Percentiles rank a stretch among this genome's conserved stretches.
phyloP scores from a whole-genome alignment of 2,888 invertebrate species.

The Torymus texanus region DNA sequence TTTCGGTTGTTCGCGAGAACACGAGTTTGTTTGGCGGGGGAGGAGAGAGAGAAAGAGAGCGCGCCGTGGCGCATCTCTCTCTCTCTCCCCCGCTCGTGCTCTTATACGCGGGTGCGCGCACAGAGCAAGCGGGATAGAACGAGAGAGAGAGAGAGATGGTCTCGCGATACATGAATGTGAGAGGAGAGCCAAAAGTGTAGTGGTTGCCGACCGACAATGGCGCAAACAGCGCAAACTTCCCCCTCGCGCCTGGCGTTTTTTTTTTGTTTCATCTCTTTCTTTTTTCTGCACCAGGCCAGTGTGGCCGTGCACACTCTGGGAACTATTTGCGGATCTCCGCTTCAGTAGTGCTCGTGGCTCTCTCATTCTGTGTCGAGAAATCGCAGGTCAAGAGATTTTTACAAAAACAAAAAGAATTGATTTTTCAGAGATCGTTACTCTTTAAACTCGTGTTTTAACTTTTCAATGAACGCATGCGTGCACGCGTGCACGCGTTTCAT shows the following conservation, averaged over 20 bases:
- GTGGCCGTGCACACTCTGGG: neutral
- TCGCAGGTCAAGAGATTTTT: conserved; percentile 40
- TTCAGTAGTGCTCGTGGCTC: conserved; percentile 6
- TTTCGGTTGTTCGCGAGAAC: conserved; percentile 59
- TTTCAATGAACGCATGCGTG: too few species aligned
- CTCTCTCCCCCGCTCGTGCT: conserved; percentile 54
- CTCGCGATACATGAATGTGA: conserved; percentile 43
- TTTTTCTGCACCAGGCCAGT: neutral
- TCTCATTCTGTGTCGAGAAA: conserved; percentile 2
- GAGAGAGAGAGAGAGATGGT: conserved; percentile 21
- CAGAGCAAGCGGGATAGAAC: conserved; percentile 6
- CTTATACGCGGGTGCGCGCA: conserved; percentile 61
- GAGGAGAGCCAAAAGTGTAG: conserved; percentile 30
- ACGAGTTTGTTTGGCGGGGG: conserved; percentile 65
- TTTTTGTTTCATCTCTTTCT: neutral
- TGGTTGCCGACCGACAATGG: conserved; percentile 39
- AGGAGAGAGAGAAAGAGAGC: too few species aligned
- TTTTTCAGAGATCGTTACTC: neutral
- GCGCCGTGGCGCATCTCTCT: conserved; percentile 17
- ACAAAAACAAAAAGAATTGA: conserved; percentile 28
- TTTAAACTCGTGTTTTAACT: too few species aligned
- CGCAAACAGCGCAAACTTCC: conserved; percentile 43
- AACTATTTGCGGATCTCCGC: conserved; percentile 39
- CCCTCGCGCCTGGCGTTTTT: conserved; percentile 10
- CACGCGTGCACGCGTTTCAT: too few species aligned